Evolutionary conservation across 2,113 vertebrate genomes (phyloP).

Genomic region (Ciconia stormi): DNA sequence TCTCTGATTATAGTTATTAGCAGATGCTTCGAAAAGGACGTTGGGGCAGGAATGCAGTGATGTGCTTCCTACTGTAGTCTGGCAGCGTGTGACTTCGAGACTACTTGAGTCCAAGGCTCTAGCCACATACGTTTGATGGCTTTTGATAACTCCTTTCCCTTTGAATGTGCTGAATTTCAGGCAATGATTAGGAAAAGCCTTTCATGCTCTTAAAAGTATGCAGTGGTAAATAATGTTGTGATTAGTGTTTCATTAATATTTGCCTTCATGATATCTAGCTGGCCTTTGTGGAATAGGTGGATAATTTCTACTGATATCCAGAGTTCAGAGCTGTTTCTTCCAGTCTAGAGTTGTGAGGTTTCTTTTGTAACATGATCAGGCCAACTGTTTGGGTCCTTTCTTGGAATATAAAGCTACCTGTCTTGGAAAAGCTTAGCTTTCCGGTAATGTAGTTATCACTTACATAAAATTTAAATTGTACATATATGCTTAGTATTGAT

Average conservation of each 20-base stretch:
- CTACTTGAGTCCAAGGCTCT: not conserved
- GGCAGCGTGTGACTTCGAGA: not conserved
- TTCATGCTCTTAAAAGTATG: not conserved
- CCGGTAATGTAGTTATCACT: not conserved
- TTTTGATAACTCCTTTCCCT: not conserved
- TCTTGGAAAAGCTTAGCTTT: not conserved
- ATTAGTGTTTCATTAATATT: not conserved
- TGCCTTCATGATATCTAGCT: not conserved
- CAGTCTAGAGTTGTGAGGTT: not conserved
- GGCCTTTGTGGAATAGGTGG: not conserved
- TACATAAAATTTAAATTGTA: not conserved
- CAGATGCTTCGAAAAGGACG: not conserved
- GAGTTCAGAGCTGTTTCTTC: not conserved
- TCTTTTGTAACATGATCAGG: not conserved
- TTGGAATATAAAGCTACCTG: not conserved
- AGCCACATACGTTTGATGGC: not conserved
- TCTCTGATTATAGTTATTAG: not conserved
- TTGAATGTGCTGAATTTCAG: not conserved
- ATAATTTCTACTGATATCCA: not conserved
- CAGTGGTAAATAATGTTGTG: not conserved
- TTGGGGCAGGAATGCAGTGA: not conserved
- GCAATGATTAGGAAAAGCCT: not conserved
- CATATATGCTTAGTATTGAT: not conserved
- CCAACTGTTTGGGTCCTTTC: not conserved
- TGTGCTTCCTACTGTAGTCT: conserved; percentile 7